These are phyloP conservation scores for Cephus cinctus DNA, from an alignment of 1,140 invertebrate species.

Conservation along the genomic window DNA sequence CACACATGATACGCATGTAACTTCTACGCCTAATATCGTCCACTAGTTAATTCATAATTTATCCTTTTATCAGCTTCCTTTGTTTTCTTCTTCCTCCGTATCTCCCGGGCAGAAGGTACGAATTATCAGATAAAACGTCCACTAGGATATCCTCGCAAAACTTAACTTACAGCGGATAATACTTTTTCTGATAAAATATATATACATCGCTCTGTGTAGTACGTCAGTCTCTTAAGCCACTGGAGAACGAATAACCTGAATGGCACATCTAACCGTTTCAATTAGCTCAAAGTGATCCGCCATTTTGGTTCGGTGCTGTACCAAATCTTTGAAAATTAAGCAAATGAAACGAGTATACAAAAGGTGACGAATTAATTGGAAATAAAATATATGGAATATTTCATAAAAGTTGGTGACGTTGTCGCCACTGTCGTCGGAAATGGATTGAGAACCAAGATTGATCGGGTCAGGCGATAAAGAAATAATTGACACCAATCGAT, in stretches of 20 bases:
- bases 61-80: too few species aligned
- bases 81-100: too few species aligned
- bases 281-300: background rate
- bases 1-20: too few species aligned
- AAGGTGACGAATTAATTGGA: background rate
- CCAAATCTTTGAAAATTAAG: background rate
- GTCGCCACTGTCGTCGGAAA: background rate
- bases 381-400: background rate
- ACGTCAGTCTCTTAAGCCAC: background rate
- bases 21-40: too few species aligned
- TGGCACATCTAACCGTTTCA: background rate
- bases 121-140: too few species aligned
- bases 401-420: background rate
- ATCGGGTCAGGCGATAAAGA: background rate
- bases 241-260: background rate
- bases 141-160: too few species aligned
- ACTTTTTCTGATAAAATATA: conserved; percentile 12
- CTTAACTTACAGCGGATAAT: conserved; percentile 1
- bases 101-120: too few species aligned
- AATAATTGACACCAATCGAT: background rate
- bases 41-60: too few species aligned
- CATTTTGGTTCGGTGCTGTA: background rate
- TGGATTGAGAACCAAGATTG: background rate
- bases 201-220: background rate
- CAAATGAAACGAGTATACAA: background rate